Percentiles rank a stretch among this genome's conserved stretches.
Evolutionary conservation across 2,797 vertebrate genomes (phyloP).

Genomic region (Lithobates pipiens): DNA sequence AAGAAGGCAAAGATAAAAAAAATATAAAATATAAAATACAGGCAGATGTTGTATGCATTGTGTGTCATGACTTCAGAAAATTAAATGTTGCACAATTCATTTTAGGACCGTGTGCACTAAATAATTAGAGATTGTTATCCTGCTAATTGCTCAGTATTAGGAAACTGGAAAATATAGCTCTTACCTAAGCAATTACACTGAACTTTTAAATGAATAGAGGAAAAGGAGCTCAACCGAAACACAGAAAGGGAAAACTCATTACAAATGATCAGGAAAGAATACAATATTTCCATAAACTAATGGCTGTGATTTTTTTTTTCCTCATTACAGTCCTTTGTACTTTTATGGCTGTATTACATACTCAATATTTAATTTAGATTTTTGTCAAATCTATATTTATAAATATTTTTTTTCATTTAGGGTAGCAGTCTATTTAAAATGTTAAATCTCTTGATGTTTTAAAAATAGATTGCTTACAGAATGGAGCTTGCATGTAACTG

Average conservation of each 20-base stretch:
- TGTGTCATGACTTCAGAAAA: background rate
- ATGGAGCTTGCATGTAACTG: background rate
- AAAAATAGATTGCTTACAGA: background rate
- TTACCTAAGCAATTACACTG: constrained; percentile 67
- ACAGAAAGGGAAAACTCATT: constrained; percentile 52
- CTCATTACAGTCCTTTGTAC: background rate
- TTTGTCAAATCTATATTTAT: background rate
- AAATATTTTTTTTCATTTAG: background rate
- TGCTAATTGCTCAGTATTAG: constrained; percentile 68
- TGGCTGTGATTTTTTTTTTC: background rate
- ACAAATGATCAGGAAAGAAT: constrained; percentile 41
- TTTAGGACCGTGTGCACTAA: constrained; percentile 58
- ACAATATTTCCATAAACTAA: constrained; percentile 3
- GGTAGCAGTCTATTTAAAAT: background rate
- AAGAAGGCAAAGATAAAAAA: background rate
- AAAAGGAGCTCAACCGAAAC: constrained; percentile 38
- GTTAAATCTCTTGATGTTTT: background rate
- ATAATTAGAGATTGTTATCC: constrained; percentile 70
- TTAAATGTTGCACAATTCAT: constrained; percentile 62
- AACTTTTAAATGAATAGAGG: constrained; percentile 63
- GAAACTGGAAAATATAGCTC: constrained; percentile 65
- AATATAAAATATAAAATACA: background rate
- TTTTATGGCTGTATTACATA: background rate
- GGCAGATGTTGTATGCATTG: background rate
- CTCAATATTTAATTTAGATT: background rate